Evolutionary conservation across 2,888 invertebrate genomes (phyloP), one percentile per base, ranked within the genome.

Genomic region (Gymnoscelis rufifasciata): DNA sequence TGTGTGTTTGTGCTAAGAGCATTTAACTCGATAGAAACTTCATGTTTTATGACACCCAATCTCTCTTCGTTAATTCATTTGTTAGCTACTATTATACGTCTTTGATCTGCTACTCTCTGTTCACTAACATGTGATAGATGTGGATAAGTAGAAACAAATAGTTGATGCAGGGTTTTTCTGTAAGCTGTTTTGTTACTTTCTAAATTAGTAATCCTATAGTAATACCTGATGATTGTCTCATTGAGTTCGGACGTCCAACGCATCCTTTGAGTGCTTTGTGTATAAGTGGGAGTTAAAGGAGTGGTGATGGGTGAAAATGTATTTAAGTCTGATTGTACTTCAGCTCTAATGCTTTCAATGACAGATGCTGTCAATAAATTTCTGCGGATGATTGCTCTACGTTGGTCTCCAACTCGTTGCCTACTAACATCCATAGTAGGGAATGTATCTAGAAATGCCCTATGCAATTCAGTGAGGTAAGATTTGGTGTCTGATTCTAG

Each of bases 41-140:
- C 43, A 0, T 24, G 8, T 10, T 30, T 23, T 1, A 43, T 30
- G n/a, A 8, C 12, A 2, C 12, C 10, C 3, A 43, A 1, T 23
- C 43, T 29, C 4, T 43, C 24, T 0, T 13, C 23, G 2, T 15
- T 14, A 1, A 43, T 11, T 1, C 40, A 15, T 31, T 37, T 43
- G 23, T 48, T 43, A 5, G 39, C 35, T 12, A 43, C 7, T 0
- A 48, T 48, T 3, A 40, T 24, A 3, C 48, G n/a, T n/a, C 43
- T 27, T 19, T 48, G 48, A 13, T 48, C 48, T n/a, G 48, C 39
- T 7, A 48, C 38, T 7, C 48, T 23, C 30, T 48, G 48, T 27
- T 48, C 48, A 12, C 37, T 35, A 1, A 48, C 3, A 6, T 43
- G 45, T 1, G 35, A 3, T 14, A 45, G 23, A 7, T 45, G 35